Evolutionary conservation across 2,113 vertebrate genomes (phyloP).

Genomic region (Jacana jacana): DNA sequence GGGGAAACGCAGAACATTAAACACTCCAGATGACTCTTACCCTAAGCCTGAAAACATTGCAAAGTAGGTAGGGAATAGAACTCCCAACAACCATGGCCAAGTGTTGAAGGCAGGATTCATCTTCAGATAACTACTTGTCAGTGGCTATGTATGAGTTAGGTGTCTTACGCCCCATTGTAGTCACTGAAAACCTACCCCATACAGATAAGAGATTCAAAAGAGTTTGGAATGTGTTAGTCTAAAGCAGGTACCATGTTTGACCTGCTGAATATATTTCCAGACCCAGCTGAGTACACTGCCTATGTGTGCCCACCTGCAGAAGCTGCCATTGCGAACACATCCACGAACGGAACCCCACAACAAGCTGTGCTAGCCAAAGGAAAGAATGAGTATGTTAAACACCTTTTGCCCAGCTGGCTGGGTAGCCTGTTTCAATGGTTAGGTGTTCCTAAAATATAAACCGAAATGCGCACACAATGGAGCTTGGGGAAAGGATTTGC

Average conservation of each 20-base stretch:
- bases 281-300: background rate
- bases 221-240: background rate
- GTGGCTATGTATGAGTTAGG: background rate
- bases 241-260: background rate
- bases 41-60: background rate
- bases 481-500: background rate
- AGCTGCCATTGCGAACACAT: background rate
- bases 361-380: background rate
- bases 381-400: background rate
- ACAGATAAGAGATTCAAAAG: background rate
- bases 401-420: background rate
- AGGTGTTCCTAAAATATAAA: background rate
- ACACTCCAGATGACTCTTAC: background rate
- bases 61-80: background rate
- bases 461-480: background rate
- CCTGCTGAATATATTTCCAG: background rate
- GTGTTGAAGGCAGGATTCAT: background rate
- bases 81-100: background rate
- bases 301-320: background rate
- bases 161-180: background rate
- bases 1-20: background rate
- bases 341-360: background rate
- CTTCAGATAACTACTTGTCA: background rate
- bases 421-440: background rate
- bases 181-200: background rate